Conservation (phyloP, 2,888 invertebrate species). For the Oconnorella tubifera region DNA sequence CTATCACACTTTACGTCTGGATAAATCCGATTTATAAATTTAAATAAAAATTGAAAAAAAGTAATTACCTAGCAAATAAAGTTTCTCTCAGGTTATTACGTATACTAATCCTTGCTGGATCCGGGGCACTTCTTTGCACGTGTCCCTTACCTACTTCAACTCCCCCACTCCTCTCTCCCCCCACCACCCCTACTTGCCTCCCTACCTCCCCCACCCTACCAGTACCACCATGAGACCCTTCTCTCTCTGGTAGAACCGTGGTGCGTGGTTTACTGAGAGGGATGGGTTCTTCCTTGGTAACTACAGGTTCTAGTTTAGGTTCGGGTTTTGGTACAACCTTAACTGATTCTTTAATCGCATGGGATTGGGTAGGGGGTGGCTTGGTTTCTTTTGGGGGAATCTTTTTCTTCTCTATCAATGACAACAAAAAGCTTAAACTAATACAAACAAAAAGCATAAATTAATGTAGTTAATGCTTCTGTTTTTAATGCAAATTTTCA, state of each 20-base stretch:
- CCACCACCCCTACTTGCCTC: background rate
- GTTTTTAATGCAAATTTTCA: too few relatives aligned
- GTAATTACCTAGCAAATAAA: constrained; percentile 44
- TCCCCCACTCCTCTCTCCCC: background rate
- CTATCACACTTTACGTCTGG: too few relatives aligned
- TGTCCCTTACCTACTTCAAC: background rate
- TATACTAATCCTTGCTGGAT: constrained; percentile 70
- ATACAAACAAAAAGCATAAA: too few relatives aligned
- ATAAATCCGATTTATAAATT: too few relatives aligned
- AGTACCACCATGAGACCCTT: background rate
- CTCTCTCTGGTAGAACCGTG: background rate
- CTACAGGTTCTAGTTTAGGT: background rate
- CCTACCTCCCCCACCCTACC: background rate
- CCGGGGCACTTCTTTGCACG: constrained; percentile 14
- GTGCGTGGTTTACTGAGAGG: background rate
- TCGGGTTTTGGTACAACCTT: background rate
- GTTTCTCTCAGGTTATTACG: constrained; percentile 67
- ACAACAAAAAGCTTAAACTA: background rate
- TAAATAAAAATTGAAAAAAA: background rate
- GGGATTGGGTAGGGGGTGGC: background rate
- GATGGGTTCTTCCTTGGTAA: background rate
- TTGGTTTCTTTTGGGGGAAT: constrained; percentile 5
- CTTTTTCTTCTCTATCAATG: constrained; percentile 8
- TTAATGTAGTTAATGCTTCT: too few relatives aligned
- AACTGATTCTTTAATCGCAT: background rate